A percentile compares a stretch with the other conserved stretches of the same genome.
Evolutionary conservation across 1,140 invertebrate species (phyloP).

Genomic region (Polyergus mexicanus): DNA sequence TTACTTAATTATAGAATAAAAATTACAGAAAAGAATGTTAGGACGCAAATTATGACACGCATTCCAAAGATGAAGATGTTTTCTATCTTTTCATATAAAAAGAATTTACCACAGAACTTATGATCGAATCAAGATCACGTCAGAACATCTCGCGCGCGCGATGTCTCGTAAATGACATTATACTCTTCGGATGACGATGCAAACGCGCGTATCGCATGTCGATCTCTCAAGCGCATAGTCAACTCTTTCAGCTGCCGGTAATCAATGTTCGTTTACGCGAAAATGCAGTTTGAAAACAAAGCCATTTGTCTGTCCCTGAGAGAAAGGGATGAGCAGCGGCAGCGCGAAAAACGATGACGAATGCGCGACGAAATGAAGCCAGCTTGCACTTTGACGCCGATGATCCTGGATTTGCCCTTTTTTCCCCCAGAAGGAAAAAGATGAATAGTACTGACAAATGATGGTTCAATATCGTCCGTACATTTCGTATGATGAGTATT

Average conservation of each 20-base stretch:
- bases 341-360: constrained; percentile 60
- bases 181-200: constrained; percentile 18
- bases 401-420: neutral
- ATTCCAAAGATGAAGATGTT: neutral
- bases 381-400: constrained; percentile 43
- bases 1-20: neutral
- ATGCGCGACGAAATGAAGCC: constrained; percentile 38
- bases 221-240: constrained; percentile 4
- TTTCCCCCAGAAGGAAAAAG: neutral
- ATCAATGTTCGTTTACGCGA: constrained; percentile 63
- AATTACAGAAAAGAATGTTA: neutral
- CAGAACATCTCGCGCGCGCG: neutral
- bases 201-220: neutral
- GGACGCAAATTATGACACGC: neutral
- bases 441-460: neutral
- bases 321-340: constrained; percentile 16
- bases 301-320: constrained; percentile 58
- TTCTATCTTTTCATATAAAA: neutral
- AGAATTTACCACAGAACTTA: neutral
- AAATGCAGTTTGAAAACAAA: constrained; percentile 65
- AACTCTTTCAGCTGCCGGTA: constrained; percentile 36
- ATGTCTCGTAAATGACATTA: constrained; percentile 43
- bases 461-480: neutral
- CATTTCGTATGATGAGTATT: neutral
- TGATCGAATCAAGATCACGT: neutral